These are phyloP conservation scores for Stegodyphus mimosarum DNA, from an alignment of 1,140 invertebrate genomes.

Conservation along the genomic window DNA sequence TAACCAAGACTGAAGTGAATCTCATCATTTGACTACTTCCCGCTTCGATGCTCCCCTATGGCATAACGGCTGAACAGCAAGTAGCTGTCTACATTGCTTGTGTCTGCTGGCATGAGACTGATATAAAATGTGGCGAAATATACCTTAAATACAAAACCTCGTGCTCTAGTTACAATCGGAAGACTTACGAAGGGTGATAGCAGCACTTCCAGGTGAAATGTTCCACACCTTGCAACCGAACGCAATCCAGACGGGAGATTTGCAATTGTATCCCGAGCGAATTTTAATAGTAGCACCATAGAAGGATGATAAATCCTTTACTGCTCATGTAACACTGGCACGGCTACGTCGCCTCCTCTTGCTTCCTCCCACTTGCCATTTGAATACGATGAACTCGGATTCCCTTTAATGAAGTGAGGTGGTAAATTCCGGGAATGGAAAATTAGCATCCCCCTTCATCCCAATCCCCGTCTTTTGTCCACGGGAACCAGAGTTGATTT, in stretches of 20 bases:
- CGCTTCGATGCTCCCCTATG: too few species aligned
- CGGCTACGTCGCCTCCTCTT: not conserved
- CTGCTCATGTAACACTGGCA: slow-evolving; percentile 24
- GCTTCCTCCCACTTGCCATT: slow-evolving; percentile 1
- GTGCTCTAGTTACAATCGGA: too few species aligned
- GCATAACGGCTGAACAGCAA: too few species aligned
- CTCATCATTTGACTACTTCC: too few species aligned
- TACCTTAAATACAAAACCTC: too few species aligned
- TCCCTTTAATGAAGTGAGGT: slow-evolving; percentile 57
- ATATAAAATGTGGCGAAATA: too few species aligned
- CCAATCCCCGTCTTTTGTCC: slow-evolving; percentile 50
- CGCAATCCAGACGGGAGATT: slow-evolving; percentile 18
- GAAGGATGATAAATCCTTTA: slow-evolving; percentile 48
- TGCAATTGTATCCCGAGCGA: slow-evolving; percentile 25
- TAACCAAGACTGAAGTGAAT: too few species aligned
- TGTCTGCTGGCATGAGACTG: too few species aligned
- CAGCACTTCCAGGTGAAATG: not conserved
- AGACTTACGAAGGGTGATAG: not conserved
- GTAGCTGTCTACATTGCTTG: too few species aligned
- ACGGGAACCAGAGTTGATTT: slow-evolving; percentile 52
- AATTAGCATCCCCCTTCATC: slow-evolving; percentile 53
- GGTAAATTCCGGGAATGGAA: slow-evolving; percentile 58
- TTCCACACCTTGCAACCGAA: not conserved
- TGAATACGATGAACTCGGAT: slow-evolving; percentile 41
- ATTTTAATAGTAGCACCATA: slow-evolving; percentile 29